Evolutionary conservation across 92 coral and sea anemone species (phyloP), one percentile per base, ranked within the genome.

Genomic region (Anthopleura xanthogrammica): DNA sequence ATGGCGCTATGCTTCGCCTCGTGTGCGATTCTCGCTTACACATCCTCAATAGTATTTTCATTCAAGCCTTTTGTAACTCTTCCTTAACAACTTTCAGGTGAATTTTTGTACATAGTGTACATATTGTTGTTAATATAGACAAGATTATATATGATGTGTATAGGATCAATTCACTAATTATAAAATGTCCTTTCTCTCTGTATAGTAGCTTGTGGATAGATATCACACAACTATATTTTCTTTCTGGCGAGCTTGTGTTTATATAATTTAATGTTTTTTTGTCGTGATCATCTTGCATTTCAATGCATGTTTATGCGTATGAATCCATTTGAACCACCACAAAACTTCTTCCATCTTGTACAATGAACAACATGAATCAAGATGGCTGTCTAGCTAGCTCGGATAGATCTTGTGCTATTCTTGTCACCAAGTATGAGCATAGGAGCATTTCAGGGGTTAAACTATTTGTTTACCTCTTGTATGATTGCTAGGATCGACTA

Each of bases 61-160:
- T 24, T 8, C 66, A 64, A 42, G 60, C 76, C 76, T 46, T 75
- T 16, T 70, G 64, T 42, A 50, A 46, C 77, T 66, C 52, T 75
- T 80, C 76, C 83, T 41, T 80, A 65, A 64, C 83, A 80, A 71
- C 46, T 68, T 60, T 48, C 50, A 68, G 41, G 52, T 68, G 10
- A 23, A 23, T 43, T 11, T 72, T 71, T 81, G 77, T 81, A 81
- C 84, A 81, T 5, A 60, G 71, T 54, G 84, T 81, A 71, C 77
- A 68, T 20, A 24, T 75, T 81, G 39, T 55, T 68, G 52, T 46
- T 9, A 65, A 74, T 4, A 76, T 68, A 62, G 24, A 68, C 24
- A 23, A 36, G 83, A 80, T 80, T 7, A 20, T 62, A 20, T 62
- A 8, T 62, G 2, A 62, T 62, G 12, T n/a, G 29, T 8, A 54